phyloP scores from a whole-genome alignment of 1,140 invertebrate species.

The Ptiloglossa arizonensis region DNA sequence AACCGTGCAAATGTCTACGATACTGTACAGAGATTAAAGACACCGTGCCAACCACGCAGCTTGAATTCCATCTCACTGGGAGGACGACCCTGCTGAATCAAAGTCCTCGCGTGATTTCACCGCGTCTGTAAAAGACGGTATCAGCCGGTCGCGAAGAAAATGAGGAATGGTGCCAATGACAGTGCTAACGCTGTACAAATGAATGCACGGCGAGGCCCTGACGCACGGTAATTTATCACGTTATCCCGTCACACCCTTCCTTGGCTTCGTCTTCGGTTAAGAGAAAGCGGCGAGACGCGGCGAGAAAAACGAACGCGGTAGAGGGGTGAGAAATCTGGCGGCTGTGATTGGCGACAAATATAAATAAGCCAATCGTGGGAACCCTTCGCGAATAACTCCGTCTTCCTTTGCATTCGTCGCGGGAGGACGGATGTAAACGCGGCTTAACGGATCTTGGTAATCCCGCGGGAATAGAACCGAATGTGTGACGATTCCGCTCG shows the following conservation, averaged over 20 bases:
- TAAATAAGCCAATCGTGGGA: slow-evolving; percentile 76
- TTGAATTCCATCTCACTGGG: no score
- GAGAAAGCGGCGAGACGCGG: slow-evolving; percentile 27
- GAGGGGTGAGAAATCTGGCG: slow-evolving; percentile 51
- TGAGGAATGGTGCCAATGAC: slow-evolving; percentile 79
- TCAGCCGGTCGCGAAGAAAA: slow-evolving; percentile 58
- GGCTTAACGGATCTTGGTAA: slow-evolving; percentile 69
- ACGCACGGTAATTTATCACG: slow-evolving; percentile 78
- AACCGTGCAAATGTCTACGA: no score
- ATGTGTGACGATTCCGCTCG: slow-evolving; percentile 48
- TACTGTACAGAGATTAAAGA: no score
- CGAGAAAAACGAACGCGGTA: slow-evolving; percentile 21
- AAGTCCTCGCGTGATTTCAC: slow-evolving; percentile 27
- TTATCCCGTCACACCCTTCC: slow-evolving; percentile 60
- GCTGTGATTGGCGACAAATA: slow-evolving; percentile 76
- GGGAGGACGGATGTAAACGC: slow-evolving; percentile 60
- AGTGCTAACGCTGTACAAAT: slow-evolving; percentile 79
- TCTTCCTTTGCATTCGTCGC: slow-evolving; percentile 48
- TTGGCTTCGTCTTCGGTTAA: slow-evolving; percentile 37
- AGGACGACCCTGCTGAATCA: no score
- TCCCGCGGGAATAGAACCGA: slow-evolving; percentile 62
- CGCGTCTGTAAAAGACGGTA: slow-evolving; percentile 45
- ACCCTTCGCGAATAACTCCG: slow-evolving; percentile 38
- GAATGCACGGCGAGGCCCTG: slow-evolving; percentile 77
- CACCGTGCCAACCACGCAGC: no score